Evolutionary conservation across 2,888 invertebrate genomes (phyloP).

Genomic region (Ypsolopha scabrella): DNA sequence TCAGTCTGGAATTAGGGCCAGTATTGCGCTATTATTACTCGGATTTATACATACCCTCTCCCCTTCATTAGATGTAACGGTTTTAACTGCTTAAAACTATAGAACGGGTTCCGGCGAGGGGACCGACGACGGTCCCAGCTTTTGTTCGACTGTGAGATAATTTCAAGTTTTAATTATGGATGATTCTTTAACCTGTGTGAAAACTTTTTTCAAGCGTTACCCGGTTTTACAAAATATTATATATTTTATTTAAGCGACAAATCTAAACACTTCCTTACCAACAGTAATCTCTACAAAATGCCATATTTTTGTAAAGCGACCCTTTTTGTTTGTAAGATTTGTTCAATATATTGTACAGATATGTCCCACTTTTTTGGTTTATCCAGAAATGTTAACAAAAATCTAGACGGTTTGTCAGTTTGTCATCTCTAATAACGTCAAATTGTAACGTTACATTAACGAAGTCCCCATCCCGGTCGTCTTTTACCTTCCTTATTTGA

Average conservation of each 20-base stretch:
- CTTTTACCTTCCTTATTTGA: constrained; percentile 64
- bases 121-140: constrained; percentile 50
- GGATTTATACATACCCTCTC: constrained; percentile 58
- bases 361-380: constrained; percentile 10
- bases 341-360: neutral
- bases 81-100: constrained; percentile 68
- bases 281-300: constrained; percentile 8
- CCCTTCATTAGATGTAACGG: constrained; percentile 70
- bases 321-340: neutral
- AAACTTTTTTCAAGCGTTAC: neutral
- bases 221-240: too few species aligned
- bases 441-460: constrained; percentile 51
- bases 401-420: constrained; percentile 22
- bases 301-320: constrained; percentile 4
- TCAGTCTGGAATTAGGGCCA: constrained; percentile 59
- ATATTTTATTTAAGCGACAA: too few species aligned
- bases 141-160: constrained; percentile 54
- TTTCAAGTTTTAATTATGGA: constrained; percentile 52
- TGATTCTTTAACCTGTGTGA: constrained; percentile 14
- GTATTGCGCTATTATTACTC: constrained; percentile 50
- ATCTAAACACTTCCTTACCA: too few species aligned
- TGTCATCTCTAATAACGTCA: constrained; percentile 42
- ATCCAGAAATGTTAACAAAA: constrained; percentile 19
- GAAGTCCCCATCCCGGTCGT: constrained; percentile 42
- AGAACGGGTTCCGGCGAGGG: constrained; percentile 61